Base-by-base conservation (phyloP, 2,888 invertebrate genomes). In the Protodeltote pygarga region DNA sequence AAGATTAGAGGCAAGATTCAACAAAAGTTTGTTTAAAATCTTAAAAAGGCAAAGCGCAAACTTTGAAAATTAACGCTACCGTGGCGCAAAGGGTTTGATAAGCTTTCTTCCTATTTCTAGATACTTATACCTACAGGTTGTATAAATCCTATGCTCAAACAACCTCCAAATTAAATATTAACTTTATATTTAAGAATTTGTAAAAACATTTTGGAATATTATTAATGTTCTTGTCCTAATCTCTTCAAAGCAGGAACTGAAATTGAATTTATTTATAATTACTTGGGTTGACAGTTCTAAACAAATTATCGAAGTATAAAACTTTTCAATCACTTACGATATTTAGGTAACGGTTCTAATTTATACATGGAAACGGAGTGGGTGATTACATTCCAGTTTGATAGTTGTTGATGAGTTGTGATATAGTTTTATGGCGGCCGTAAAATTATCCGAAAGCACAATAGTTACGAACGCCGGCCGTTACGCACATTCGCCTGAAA, bases 221-320 rank as follows among this genome's bases (percentile, higher is more conserved):
- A 44, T 46, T 40, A 37, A 58, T 34, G 39, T 58, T 45, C 28
- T 37, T 20, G 25, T 46, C 41, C 29, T 47, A 62, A 54, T 47
- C 40, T 31, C 25, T 17, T 29, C 10, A 27, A 37, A 41, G 27
- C 35, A 34, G 40, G 34, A n/a, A 10, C 16, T 39, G n/a, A 16
- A 48, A 59, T 52, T 48, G 8, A 60, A 63, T 63, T 63, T 49
- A 63, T 57, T 50, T 42, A 41, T 28, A 42, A 62, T 54, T 54
- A 54, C 31, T 54, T 24, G 3, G 19, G 40, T 42, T 19, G 25
- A 16, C 33, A 54, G 20, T 54, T 54, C 16, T 19, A 20, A 38
- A 41, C 24, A 21, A 42, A 59, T 55, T 51, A 34, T 1, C 10
- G 15, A 52, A 38, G 19, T n/a, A 35, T 27, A 9, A 23, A 27